These are phyloP conservation scores for Chaetorhynchus papuensis DNA, from an alignment of 2,113 vertebrate species.

Conservation along the genomic window DNA sequence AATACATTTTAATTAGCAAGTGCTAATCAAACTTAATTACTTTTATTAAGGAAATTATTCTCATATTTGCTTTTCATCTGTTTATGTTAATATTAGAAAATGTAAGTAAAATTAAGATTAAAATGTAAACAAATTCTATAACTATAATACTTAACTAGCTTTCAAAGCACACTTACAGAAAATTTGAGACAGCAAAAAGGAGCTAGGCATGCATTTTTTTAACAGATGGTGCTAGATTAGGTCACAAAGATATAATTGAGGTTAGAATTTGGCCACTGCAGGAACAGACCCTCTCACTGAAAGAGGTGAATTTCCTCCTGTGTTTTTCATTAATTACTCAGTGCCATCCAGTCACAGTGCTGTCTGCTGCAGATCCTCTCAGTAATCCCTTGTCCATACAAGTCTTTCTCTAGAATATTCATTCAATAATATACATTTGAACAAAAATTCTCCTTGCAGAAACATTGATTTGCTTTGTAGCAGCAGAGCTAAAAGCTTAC, in stretches of 20 bases:
- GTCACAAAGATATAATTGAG: slow-evolving; percentile 36
- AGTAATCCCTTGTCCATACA: not conserved
- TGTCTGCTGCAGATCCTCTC: not conserved
- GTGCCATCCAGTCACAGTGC: not conserved
- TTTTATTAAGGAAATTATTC: slow-evolving; percentile 56
- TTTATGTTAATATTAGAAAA: not conserved
- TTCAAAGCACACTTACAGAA: slow-evolving; percentile 39
- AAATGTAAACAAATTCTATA: slow-evolving; percentile 55
- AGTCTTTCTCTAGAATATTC: not conserved
- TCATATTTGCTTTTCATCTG: not conserved
- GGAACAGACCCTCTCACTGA: not conserved
- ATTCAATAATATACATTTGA: not conserved
- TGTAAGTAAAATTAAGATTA: slow-evolving; percentile 52
- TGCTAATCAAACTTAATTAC: slow-evolving; percentile 33
- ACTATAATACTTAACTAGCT: slow-evolving; percentile 47
- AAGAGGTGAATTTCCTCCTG: slow-evolving; percentile 23
- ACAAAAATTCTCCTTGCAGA: not conserved
- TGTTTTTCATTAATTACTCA: slow-evolving; percentile 47
- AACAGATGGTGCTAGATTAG: slow-evolving; percentile 40
- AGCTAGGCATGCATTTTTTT: not conserved
- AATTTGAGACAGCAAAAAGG: not conserved
- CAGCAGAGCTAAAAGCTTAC: not conserved
- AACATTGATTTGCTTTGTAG: not conserved
- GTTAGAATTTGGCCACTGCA: slow-evolving; percentile 19
- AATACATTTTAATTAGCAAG: slow-evolving; percentile 17